Conservation (phyloP, 2,797 vertebrate species). For the Ciconia nigra region DNA sequence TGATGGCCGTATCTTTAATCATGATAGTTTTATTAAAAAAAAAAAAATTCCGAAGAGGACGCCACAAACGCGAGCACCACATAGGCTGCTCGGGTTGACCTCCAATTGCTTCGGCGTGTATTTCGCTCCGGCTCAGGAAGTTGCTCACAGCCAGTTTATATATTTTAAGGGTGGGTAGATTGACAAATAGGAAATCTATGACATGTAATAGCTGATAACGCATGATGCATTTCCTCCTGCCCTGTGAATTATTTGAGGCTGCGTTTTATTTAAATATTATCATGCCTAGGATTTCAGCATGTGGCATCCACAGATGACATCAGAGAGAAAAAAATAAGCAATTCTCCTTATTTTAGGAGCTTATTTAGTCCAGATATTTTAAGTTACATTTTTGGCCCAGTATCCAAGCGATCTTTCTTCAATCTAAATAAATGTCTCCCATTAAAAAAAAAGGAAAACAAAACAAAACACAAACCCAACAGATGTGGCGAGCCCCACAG, state of each 20-base stretch:
- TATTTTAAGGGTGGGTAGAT: neutral
- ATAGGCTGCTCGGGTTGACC: neutral
- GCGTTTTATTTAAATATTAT: neutral
- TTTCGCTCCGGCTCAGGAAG: neutral
- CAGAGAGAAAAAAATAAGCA: neutral
- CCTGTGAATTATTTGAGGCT: neutral
- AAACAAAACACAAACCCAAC: neutral
- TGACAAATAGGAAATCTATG: neutral
- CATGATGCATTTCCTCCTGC: neutral
- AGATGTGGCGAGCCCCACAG: neutral
- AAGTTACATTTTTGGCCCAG: neutral
- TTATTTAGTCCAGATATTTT: neutral
- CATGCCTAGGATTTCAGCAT: neutral
- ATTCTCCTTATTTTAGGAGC: neutral
- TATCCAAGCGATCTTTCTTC: neutral
- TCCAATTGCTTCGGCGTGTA: neutral
- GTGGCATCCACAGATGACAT: neutral
- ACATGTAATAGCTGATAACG: neutral
- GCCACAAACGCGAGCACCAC: neutral
- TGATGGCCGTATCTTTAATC: neutral
- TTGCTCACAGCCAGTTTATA: neutral
- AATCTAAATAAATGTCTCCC: neutral
- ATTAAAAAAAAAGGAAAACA: neutral
- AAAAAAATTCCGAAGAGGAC: neutral
- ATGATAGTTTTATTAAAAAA: neutral